phyloP scores from a whole-genome alignment of 2,888 invertebrate genomes.

The Ormyrus thymus region DNA sequence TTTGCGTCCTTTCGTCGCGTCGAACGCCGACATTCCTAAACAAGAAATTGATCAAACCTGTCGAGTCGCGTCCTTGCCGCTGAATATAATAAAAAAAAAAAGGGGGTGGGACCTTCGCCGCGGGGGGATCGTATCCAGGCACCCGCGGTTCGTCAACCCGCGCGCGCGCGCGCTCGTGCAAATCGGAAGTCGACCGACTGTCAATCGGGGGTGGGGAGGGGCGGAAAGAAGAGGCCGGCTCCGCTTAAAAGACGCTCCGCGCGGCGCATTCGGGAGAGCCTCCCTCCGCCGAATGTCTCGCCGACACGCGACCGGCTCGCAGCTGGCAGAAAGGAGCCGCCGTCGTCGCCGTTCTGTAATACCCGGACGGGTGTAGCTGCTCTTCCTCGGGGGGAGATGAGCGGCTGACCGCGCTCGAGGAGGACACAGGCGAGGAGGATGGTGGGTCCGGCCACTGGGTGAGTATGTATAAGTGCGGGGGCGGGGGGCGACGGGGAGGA shows the following conservation, averaged over 20 bases:
- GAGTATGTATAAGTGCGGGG: too few relatives aligned
- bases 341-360: neutral
- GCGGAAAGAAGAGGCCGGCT: too few relatives aligned
- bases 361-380: conserved; percentile 23
- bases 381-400: neutral
- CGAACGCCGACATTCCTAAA: conserved; percentile 23
- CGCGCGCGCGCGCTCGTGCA: neutral
- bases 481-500: too few relatives aligned
- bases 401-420: conserved; percentile 5
- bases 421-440: conserved; percentile 2
- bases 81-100: neutral
- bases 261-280: too few relatives aligned
- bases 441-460: conserved; percentile 54
- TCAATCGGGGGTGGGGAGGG: too few relatives aligned
- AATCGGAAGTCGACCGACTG: neutral
- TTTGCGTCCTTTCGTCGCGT: conserved; percentile 28
- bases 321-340: too few relatives aligned
- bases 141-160: conserved; percentile 5
- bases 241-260: too few relatives aligned
- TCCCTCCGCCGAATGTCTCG: conserved; percentile 10
- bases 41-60: conserved; percentile 53
- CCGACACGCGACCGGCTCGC: conserved; percentile 30
- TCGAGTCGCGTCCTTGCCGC: conserved; percentile 42
- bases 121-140: too few relatives aligned
- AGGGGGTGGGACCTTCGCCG: too few relatives aligned